Evolutionary conservation across 2,888 invertebrate genomes (phyloP).

Genomic region (Ochlodes sylvanus): DNA sequence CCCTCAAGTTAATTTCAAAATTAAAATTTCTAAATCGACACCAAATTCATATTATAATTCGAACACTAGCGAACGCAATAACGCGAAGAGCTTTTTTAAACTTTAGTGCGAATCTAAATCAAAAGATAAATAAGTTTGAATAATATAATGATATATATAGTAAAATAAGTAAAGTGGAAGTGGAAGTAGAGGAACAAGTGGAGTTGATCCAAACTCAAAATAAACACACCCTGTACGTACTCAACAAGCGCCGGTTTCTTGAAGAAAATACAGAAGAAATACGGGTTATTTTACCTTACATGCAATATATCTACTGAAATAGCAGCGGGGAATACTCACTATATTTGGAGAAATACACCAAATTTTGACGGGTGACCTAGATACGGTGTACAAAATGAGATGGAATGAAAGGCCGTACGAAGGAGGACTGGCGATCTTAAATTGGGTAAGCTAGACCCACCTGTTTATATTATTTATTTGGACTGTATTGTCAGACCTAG

Average conservation of each 20-base stretch:
- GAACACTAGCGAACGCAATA: too few species aligned
- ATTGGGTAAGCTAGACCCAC: not conserved
- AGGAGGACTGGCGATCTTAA: not conserved
- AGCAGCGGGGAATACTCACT: not conserved
- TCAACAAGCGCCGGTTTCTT: not conserved
- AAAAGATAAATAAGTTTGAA: too few species aligned
- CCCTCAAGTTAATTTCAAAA: too few species aligned
- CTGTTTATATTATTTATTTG: not conserved
- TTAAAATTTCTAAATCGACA: too few species aligned
- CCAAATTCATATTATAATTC: too few species aligned
- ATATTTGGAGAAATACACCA: not conserved
- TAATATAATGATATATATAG: too few species aligned
- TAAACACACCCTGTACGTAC: slow-evolving; percentile 1
- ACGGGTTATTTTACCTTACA: slow-evolving; percentile 3
- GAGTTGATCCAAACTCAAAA: slow-evolving; percentile 3
- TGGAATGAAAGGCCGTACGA: not conserved
- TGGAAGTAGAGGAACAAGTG: too few species aligned
- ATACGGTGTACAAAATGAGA: not conserved
- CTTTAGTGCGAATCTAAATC: too few species aligned
- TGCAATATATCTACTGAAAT: not conserved
- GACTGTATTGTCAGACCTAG: too few species aligned
- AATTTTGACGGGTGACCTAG: not conserved
- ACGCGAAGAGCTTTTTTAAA: too few species aligned
- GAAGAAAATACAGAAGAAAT: not conserved
- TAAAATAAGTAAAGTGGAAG: too few species aligned